Conservation (phyloP, 2,797 vertebrate species). For the Mallotus villosus region DNA sequence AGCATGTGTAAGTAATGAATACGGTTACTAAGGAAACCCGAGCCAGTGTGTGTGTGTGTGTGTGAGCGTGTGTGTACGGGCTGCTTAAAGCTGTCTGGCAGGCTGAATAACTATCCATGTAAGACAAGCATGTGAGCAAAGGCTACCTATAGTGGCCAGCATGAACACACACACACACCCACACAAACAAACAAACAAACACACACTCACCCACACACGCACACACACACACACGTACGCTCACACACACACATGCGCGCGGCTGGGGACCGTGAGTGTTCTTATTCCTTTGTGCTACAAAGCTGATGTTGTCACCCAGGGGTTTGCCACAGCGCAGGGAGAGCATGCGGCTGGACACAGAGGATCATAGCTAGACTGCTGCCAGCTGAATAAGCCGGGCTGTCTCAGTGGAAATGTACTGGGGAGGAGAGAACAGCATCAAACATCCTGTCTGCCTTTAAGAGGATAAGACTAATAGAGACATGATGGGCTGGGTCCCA, state of each 20-base stretch:
- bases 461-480: too few relatives aligned
- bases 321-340: neutral
- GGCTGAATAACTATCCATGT: neutral
- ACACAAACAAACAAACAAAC: neutral
- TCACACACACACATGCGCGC: neutral
- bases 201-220: neutral
- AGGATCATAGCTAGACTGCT: neutral
- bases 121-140: neutral
- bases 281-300: neutral
- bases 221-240: neutral
- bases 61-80: neutral
- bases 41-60: constrained; percentile 19
- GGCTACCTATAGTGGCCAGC: neutral
- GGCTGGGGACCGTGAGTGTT: neutral
- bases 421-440: too few relatives aligned
- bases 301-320: neutral
- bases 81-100: neutral
- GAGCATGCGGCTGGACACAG: neutral
- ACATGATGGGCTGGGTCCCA: too few relatives aligned
- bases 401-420: too few relatives aligned
- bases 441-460: too few relatives aligned
- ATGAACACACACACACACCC: neutral
- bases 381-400: too few relatives aligned
- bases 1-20: constrained; percentile 17
- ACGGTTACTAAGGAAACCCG: constrained; percentile 38